These are phyloP conservation scores for Melanostigma gelatinosum DNA, from an alignment of 2,113 vertebrate genomes.

Conservation along the genomic window DNA sequence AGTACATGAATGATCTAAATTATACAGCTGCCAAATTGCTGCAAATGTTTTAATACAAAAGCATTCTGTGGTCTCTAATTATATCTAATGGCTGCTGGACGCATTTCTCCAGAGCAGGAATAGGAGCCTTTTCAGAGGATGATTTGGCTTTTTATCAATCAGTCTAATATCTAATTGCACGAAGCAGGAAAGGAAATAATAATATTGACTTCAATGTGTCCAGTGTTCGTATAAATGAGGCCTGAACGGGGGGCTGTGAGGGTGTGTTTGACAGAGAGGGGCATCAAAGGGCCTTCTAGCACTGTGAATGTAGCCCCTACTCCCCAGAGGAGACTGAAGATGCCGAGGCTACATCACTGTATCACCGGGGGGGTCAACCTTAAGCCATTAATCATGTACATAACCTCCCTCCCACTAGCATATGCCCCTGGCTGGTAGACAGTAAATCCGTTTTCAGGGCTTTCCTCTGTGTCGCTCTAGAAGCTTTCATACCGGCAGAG, in stretches of 20 bases:
- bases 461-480: conserved; percentile 83
- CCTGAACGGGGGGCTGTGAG: background rate
- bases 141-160: conserved; percentile 54
- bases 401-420: conserved; percentile 63
- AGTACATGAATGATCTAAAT: conserved; percentile 70
- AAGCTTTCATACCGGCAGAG: conserved; percentile 86
- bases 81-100: conserved; percentile 80
- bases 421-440: conserved; percentile 80
- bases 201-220: conserved; percentile 20
- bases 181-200: conserved; percentile 8
- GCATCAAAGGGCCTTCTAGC: conserved; percentile 39
- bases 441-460: conserved; percentile 78
- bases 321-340: conserved; percentile 59
- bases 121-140: conserved; percentile 42
- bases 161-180: conserved; percentile 21
- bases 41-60: conserved; percentile 83
- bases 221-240: conserved; percentile 4
- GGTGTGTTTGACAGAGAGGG: conserved; percentile 12
- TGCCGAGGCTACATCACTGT: conserved; percentile 53
- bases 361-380: conserved; percentile 73
- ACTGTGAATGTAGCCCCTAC: conserved; percentile 41
- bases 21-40: conserved; percentile 83
- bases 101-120: conserved; percentile 61
- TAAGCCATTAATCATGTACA: conserved; percentile 80
- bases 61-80: conserved; percentile 81